Conservation (phyloP, 2,113 vertebrate genomes). For the Trichechus manatus region DNA sequence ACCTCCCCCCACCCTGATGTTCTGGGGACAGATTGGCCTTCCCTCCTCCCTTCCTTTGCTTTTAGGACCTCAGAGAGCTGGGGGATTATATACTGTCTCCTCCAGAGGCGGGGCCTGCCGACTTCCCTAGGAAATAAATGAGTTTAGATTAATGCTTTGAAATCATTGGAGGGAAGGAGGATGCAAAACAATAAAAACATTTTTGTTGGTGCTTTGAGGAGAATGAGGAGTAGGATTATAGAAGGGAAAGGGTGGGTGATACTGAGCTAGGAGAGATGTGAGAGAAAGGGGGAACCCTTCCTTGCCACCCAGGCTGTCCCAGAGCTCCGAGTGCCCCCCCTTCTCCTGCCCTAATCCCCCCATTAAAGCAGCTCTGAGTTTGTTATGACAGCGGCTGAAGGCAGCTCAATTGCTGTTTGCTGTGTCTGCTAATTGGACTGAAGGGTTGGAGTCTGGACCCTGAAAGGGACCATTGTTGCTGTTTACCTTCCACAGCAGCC, state of each 20-base stretch:
- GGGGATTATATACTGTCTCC: background rate
- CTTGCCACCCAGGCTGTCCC: slow-evolving; percentile 73
- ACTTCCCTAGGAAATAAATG: background rate
- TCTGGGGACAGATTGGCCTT: background rate
- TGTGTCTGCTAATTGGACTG: slow-evolving; percentile 91
- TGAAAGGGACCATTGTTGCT: slow-evolving; percentile 90
- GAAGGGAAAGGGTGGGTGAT: background rate
- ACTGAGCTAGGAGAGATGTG: slow-evolving; percentile 1
- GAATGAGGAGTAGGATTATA: background rate
- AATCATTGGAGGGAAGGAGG: background rate
- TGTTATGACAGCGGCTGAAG: slow-evolving; percentile 91
- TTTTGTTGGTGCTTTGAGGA: background rate
- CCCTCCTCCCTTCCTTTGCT: background rate
- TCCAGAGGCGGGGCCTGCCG: background rate
- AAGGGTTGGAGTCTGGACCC: slow-evolving; percentile 89
- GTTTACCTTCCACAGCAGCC: slow-evolving; percentile 78
- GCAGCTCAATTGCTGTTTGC: slow-evolving; percentile 86
- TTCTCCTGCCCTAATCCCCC: slow-evolving; percentile 86
- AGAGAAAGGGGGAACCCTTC: slow-evolving; percentile 62
- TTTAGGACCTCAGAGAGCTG: background rate
- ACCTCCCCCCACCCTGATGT: background rate
- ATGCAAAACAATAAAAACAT: background rate
- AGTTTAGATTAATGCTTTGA: slow-evolving; percentile 50
- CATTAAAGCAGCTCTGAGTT: slow-evolving; percentile 89
- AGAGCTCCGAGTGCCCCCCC: slow-evolving; percentile 74